Base-by-base conservation (phyloP, 1,140 invertebrate genomes). In the Zaprionus africanus region DNA sequence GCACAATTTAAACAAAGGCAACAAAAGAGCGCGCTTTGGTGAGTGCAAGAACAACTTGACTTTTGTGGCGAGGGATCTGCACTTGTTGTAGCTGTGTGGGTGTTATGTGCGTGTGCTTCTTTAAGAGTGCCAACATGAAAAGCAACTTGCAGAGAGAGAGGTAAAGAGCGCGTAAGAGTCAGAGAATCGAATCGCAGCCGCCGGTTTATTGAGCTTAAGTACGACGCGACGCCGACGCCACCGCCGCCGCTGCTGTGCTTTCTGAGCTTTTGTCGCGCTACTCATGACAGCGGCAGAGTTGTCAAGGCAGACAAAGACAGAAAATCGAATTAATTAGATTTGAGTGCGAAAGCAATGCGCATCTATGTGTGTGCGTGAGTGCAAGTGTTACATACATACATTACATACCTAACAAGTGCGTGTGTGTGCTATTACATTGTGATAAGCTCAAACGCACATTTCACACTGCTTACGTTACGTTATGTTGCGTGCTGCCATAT, bases 211-310 rank as follows among this genome's bases (percentile, higher is more conserved):
- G 38, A 58, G 51, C 51, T 70, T 63, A 9, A n/a, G 54, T 24
- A 58, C 31, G 6, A 41, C 19, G 19, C n/a, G 43, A 5, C 19
- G 59, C n/a, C 15, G 19, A 2, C 24, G 38, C 26, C n/a, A 43
- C 7, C 36, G 60, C 11, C 15, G 28, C 1, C 54, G 53, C 41
- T 66, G 31, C 60, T 71, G 68, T 60, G 67, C 53, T 69, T 17
- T 46, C 49, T 74, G 65, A 63, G 68, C 65, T 73, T 81, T 65
- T 71, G 60, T 65, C 62, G 68, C 66, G 56, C 65, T 62, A 80
- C 79, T 79, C 72, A 72, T 68, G 62, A 56, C 46, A 43, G 49
- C 43, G 57, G 49, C 26, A 70, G 67, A 36, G 60, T 64, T 70
- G 66, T 70, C 73, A 34, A 43, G 43, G 5, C 38, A 51, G 31